Conservation (phyloP, 2,888 invertebrate genomes). For the Sinotaia quadrata region DNA sequence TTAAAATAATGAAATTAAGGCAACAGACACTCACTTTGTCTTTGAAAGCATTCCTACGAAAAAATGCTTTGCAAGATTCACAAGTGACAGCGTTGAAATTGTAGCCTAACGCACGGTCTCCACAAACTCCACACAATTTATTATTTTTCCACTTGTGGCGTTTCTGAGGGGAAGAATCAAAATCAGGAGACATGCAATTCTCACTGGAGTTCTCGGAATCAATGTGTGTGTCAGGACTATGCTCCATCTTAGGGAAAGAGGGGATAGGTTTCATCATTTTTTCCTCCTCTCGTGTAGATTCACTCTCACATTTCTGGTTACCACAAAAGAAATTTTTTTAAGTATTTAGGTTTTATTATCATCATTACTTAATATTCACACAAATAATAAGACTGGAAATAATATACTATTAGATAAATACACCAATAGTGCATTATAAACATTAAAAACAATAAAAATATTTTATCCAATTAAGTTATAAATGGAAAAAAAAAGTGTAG, state of each 20-base stretch:
- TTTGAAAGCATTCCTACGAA: constrained; percentile 27
- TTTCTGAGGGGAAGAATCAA: neutral
- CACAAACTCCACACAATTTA: constrained; percentile 25
- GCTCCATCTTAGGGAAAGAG: neutral
- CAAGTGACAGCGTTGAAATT: constrained; percentile 29
- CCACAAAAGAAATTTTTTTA: too few relatives aligned
- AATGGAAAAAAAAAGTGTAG: too few relatives aligned
- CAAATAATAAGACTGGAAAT: too few relatives aligned
- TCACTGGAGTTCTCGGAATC: constrained; percentile 12
- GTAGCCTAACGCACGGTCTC: constrained; percentile 24
- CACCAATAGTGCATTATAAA: too few relatives aligned
- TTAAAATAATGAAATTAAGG: too few relatives aligned
- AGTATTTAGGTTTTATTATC: too few relatives aligned
- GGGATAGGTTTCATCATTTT: neutral
- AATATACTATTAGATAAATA: too few relatives aligned
- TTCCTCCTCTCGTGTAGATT: too few relatives aligned
- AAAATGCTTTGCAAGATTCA: constrained; percentile 29
- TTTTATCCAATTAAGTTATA: too few relatives aligned
- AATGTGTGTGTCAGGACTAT: neutral
- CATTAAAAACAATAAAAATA: too few relatives aligned
- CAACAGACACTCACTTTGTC: constrained; percentile 12
- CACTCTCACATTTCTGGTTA: too few relatives aligned
- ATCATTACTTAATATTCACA: too few relatives aligned
- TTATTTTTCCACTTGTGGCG: constrained; percentile 2
- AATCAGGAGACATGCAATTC: neutral